A percentile compares a stretch with the other conserved stretches of the same genome.
These are phyloP conservation scores for Busarellus nigricollis DNA, from an alignment of 2,797 vertebrate genomes.

Conservation along the genomic window DNA sequence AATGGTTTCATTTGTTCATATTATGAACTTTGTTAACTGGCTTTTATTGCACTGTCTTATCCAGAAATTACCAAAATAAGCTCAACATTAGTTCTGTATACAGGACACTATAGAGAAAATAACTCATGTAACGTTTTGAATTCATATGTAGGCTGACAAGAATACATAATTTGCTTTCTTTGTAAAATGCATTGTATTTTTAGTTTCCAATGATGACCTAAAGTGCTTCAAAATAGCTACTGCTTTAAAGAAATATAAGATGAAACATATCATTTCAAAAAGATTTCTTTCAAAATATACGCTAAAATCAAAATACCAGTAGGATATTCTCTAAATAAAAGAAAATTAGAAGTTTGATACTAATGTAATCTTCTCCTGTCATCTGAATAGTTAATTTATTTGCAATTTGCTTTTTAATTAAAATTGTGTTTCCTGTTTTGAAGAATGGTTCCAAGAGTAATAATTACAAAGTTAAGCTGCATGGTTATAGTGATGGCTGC, in stretches of 20 bases:
- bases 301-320: neutral
- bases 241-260: neutral
- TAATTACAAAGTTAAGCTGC: neutral
- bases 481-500: neutral
- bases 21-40: neutral
- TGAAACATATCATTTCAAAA: neutral
- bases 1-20: neutral
- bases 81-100: neutral
- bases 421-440: conserved; percentile 11
- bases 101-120: neutral
- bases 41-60: neutral
- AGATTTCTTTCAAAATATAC: neutral
- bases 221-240: neutral
- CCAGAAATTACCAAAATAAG: neutral
- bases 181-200: neutral
- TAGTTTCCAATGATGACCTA: neutral
- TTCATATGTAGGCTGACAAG: neutral
- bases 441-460: neutral
- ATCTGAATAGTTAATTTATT: neutral
- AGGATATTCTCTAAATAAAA: neutral
- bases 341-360: neutral
- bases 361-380: neutral
- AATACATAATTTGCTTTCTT: neutral
- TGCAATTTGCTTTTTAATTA: neutral
- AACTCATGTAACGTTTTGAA: neutral